phyloP scores from a whole-genome alignment of 1,140 invertebrate species.

The Piezodorus guildinii region DNA sequence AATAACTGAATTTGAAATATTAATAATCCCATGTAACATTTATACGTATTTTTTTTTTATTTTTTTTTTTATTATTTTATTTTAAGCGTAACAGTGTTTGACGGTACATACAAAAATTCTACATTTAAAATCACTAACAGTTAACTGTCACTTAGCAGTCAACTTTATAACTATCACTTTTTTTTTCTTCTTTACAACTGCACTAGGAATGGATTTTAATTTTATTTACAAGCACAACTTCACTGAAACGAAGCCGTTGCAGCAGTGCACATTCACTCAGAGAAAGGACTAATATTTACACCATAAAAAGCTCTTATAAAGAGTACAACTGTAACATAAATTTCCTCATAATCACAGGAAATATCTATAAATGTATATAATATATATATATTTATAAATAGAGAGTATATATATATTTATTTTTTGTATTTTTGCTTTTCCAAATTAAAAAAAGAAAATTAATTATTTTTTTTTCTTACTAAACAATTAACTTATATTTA shows the following conservation, averaged over 20 bases:
- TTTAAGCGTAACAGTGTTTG: conserved; percentile 15
- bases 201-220: conserved; percentile 10
- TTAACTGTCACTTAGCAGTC: not conserved
- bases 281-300: conserved; percentile 12
- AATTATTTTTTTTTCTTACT: not conserved
- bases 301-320: conserved; percentile 15
- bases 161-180: conserved; percentile 4
- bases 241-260: conserved; percentile 9
- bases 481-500: not conserved
- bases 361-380: not conserved
- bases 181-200: not conserved
- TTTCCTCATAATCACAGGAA: conserved; percentile 3
- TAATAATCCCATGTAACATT: conserved; percentile 5
- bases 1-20: conserved; percentile 2
- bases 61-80: not conserved
- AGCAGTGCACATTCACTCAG: not conserved
- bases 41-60: too few relatives aligned
- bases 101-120: conserved; percentile 9
- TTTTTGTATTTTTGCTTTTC: not conserved
- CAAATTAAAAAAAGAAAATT: not conserved
- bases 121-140: conserved; percentile 12
- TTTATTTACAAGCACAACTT: conserved; percentile 14
- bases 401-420: not conserved
- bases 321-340: conserved; percentile 9
- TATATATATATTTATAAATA: not conserved